These are phyloP conservation scores for Caenorhabditis inopinata DNA, from an alignment of 1,140 invertebrate species.

Conservation along the genomic window DNA sequence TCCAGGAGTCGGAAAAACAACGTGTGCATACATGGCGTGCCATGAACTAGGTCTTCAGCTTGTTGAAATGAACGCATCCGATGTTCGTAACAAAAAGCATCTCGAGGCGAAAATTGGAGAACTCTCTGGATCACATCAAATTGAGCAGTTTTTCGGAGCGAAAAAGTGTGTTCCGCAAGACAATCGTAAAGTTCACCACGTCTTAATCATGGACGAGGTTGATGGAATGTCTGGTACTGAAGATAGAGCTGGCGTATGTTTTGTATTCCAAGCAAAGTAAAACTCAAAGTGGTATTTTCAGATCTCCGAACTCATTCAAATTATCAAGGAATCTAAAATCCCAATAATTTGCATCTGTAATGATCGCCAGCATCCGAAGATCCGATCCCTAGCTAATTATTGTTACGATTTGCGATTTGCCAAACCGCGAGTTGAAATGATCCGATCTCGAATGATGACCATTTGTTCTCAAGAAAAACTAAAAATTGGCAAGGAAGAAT, in stretches of 20 bases:
- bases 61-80: constrained; percentile 95
- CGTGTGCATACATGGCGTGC: constrained; percentile 75
- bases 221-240: constrained; percentile 99
- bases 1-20: constrained; percentile 88
- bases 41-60: constrained; percentile 82
- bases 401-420: constrained; percentile 88
- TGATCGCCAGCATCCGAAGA: constrained; percentile 82
- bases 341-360: constrained; percentile 99
- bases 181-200: constrained; percentile 70
- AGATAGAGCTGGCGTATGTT: constrained; percentile 88
- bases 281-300: not conserved
- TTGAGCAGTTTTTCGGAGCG: constrained; percentile 55
- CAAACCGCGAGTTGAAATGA: constrained; percentile 83
- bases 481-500: constrained; percentile 76
- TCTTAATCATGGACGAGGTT: constrained; percentile 98
- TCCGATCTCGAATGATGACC: constrained; percentile 82
- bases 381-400: constrained; percentile 86
- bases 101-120: constrained; percentile 80
- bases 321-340: constrained; percentile 86
- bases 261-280: not conserved
- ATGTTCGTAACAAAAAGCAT: constrained; percentile 86
- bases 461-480: constrained; percentile 88
- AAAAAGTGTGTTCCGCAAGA: constrained; percentile 23
- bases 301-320: constrained; percentile 78
- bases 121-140: constrained; percentile 71